Percentiles rank a stretch among this genome's conserved stretches.
Evolutionary conservation across 2,888 invertebrate genomes (phyloP).

Genomic region (Papilio elwesi): DNA sequence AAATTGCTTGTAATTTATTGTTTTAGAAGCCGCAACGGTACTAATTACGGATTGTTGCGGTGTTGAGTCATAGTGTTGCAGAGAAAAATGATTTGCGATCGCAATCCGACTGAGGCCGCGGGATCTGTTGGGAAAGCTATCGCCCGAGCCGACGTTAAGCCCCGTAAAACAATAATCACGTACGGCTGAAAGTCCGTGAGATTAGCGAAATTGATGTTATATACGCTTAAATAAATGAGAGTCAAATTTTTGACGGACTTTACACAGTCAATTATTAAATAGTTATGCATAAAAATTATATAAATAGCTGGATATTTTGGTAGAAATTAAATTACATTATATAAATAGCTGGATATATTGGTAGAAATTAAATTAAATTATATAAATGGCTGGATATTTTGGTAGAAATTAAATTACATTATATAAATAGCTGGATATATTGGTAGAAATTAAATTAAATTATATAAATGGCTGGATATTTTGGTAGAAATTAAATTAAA

Average conservation of each 20-base stretch:
- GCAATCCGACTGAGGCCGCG: constrained; percentile 41
- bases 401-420: constrained; percentile 52
- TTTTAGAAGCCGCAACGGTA: constrained; percentile 69
- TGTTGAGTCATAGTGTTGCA: constrained; percentile 53
- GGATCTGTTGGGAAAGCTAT: constrained; percentile 24
- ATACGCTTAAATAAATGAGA: too few species aligned
- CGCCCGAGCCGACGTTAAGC: constrained; percentile 16
- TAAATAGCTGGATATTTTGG: neutral
- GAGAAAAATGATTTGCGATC: constrained; percentile 53
- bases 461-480: too few species aligned
- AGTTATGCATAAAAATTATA: neutral
- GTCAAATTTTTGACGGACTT: neutral
- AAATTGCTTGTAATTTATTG: constrained; percentile 83
- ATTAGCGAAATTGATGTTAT: neutral
- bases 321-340: constrained; percentile 54
- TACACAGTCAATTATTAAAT: neutral
- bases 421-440: too few species aligned
- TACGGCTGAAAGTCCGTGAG: neutral
- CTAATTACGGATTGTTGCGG: constrained; percentile 71
- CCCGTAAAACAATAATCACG: neutral
- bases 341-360: too few species aligned
- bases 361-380: constrained; percentile 63
- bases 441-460: constrained; percentile 59
- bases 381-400: too few species aligned
- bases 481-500: constrained; percentile 51